These are phyloP conservation scores for Nautilus pompilius DNA, from an alignment of 1,140 invertebrate species.

Conservation along the genomic window DNA sequence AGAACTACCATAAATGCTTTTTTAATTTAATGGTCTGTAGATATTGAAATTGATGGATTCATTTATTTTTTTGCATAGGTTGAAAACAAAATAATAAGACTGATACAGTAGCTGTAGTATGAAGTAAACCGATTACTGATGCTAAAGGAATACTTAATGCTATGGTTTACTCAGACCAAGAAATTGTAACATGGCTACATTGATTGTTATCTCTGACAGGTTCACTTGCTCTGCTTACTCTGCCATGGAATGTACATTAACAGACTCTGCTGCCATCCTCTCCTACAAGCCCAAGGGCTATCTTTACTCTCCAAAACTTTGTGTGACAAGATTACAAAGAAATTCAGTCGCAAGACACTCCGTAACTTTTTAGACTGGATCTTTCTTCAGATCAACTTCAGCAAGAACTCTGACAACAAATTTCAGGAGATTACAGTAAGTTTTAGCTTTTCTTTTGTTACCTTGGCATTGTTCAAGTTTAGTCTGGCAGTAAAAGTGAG, in stretches of 20 bases:
- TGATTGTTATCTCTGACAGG: no score
- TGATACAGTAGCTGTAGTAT: no score
- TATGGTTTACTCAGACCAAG: no score
- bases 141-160: no score
- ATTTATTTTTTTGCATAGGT: no score
- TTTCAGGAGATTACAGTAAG: background rate
- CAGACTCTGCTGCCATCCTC: conserved; percentile 65
- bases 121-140: no score
- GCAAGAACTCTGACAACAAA: background rate
- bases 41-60: no score
- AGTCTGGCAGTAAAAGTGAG: background rate
- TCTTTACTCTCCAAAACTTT: conserved; percentile 66
- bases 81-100: no score
- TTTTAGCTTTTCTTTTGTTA: background rate
- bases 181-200: no score
- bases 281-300: conserved; percentile 66
- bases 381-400: background rate
- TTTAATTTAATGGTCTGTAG: no score
- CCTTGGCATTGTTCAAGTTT: background rate
- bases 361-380: background rate
- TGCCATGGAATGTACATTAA: conserved; percentile 79
- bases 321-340: background rate
- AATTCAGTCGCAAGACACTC: background rate
- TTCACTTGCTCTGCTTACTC: conserved; percentile 76
- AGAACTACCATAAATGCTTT: no score